These are phyloP conservation scores for Eufriesea mexicana DNA, from an alignment of 1,140 invertebrate species.

Conservation along the genomic window DNA sequence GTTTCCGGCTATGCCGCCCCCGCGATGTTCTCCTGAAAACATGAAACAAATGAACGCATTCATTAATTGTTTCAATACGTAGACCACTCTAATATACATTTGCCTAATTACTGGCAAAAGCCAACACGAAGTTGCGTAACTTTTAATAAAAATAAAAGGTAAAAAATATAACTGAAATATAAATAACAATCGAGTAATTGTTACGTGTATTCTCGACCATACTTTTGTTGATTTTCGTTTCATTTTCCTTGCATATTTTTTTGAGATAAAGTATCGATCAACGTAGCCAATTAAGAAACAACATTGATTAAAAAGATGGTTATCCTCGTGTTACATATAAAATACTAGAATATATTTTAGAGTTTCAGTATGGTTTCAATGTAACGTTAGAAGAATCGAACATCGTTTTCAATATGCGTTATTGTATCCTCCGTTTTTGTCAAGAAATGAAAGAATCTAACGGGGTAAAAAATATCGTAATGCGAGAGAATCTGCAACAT, in stretches of 20 bases:
- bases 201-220: not conserved
- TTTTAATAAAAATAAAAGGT: not conserved
- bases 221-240: not conserved
- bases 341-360: not conserved
- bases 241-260: not conserved
- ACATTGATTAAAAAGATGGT: not conserved
- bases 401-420: not conserved
- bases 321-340: not conserved
- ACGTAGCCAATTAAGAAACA: not conserved
- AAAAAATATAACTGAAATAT: not conserved
- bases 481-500: not conserved
- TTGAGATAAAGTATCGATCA: not conserved
- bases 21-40: slow-evolving; percentile 74
- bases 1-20: slow-evolving; percentile 74
- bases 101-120: not conserved
- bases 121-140: not conserved
- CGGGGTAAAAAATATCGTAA: not conserved
- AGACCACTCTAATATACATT: not conserved
- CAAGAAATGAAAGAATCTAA: slow-evolving; percentile 4
- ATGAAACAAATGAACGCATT: slow-evolving; percentile 44
- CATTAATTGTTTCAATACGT: slow-evolving; percentile 27
- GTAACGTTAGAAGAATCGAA: not conserved
- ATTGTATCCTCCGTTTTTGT: not conserved
- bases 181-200: not conserved
- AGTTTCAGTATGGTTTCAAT: not conserved